phyloP scores from a whole-genome alignment of 1,140 invertebrate genomes.

The Bombus polaris region DNA sequence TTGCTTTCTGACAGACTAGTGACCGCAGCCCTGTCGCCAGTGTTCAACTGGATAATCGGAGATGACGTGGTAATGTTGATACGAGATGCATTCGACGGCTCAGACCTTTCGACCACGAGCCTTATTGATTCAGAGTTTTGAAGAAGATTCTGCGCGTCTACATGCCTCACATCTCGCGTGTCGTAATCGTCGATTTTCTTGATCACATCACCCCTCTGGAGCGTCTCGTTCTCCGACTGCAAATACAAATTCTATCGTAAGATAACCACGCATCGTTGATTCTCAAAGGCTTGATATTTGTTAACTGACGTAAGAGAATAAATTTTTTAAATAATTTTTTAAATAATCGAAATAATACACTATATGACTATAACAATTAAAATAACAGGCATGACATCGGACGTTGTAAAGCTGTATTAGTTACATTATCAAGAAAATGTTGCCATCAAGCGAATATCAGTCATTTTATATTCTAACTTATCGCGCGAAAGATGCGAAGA shows the following conservation, averaged over 20 bases:
- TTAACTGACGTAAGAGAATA: background rate
- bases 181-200: slow-evolving; percentile 94
- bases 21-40: slow-evolving; percentile 73
- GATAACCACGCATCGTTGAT: background rate
- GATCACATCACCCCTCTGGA: slow-evolving; percentile 94
- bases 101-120: slow-evolving; percentile 85
- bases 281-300: background rate
- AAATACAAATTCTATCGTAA: slow-evolving; percentile 61
- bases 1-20: slow-evolving; percentile 78
- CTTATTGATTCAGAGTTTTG: slow-evolving; percentile 88
- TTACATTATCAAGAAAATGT: background rate
- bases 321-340: too few relatives aligned
- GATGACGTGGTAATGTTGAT: slow-evolving; percentile 61
- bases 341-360: background rate
- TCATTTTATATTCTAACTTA: background rate
- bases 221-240: slow-evolving; percentile 91
- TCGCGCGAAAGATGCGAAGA: background rate
- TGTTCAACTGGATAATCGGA: slow-evolving; percentile 81
- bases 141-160: slow-evolving; percentile 95
- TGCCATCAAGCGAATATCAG: background rate
- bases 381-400: background rate
- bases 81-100: slow-evolving; percentile 70
- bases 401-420: background rate
- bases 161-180: slow-evolving; percentile 91
- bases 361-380: too few relatives aligned